These are phyloP conservation scores for Xylota segnis DNA, from an alignment of 2,888 invertebrate species.

Conservation along the genomic window DNA sequence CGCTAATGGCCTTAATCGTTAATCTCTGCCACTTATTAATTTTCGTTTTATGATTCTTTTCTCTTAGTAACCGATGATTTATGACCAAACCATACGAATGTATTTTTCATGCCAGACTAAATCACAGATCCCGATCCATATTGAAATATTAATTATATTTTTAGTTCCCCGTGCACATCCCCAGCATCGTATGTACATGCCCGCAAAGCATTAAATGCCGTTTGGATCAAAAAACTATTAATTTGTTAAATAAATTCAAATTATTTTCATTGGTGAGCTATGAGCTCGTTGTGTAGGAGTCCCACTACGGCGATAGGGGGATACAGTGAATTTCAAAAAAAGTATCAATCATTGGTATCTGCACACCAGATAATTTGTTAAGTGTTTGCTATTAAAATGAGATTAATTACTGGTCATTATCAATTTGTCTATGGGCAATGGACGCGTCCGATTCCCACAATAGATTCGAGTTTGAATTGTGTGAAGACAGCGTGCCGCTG, in stretches of 20 bases:
- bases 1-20: constrained; percentile 76
- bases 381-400: constrained; percentile 75
- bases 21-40: constrained; percentile 77
- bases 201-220: constrained; percentile 44
- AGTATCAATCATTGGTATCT: constrained; percentile 67
- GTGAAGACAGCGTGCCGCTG: constrained; percentile 54
- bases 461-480: constrained; percentile 23
- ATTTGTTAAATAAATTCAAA: constrained; percentile 63
- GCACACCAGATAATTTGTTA: constrained; percentile 72
- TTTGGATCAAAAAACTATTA: constrained; percentile 64
- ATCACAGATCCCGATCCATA: constrained; percentile 63
- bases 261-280: constrained; percentile 41
- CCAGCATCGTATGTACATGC: constrained; percentile 14
- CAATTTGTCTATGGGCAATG: constrained; percentile 69
- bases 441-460: constrained; percentile 49
- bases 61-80: constrained; percentile 70
- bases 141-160: constrained; percentile 65
- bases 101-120: constrained; percentile 64
- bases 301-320: not conserved
- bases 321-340: constrained; percentile 25
- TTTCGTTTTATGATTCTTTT: constrained; percentile 75
- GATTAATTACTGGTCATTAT: constrained; percentile 68
- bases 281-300: constrained; percentile 60
- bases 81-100: constrained; percentile 60
- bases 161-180: constrained; percentile 21